Evolutionary conservation across 2,797 vertebrate genomes (phyloP), one percentile per base, ranked within the genome.

Genomic region (Myoxocephalus aenaeus): DNA sequence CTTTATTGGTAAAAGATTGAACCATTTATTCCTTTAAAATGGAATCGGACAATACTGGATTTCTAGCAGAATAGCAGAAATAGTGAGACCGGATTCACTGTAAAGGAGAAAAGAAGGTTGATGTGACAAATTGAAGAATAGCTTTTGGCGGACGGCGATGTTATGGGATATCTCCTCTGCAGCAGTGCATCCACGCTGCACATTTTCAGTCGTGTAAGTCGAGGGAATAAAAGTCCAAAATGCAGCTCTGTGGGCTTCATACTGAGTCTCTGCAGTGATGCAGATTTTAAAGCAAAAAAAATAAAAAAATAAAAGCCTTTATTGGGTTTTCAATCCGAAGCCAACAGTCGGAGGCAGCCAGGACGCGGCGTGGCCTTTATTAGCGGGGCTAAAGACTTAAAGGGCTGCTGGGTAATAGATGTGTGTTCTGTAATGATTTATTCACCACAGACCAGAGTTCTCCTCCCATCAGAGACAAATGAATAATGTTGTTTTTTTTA

Each of bases 101-200:
- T 51, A 25, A 63, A 71, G 71, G 71, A 62, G 8, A 51, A 51
- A 51, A n/a, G 6, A 7, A 10, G 69, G 70, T 29, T 42, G 36
- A 81, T 89, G 86, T 83, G 79, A 80, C 82, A 87, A 72, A 54
- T 14, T 70, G 65, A 80, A 56, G 56, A 89, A 74, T 46, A 25
- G 66, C 79, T 58, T 56, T 40, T 58, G 58, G 73, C 66, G 79
- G 67, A 73, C 68, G 56, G 50, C 75, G 65, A 86, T 50, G 78
- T 74, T 68, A 27, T 61, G 69, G 75, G 65, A 44, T 61, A 69
- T 72, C 12, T 82, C 53, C 72, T 67, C 58, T 65, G 73, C 72
- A 64, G 67, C 36, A 14, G 6, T 11, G 61, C 56, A 25, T 61
- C 73, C 62, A 77, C 68, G 17, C 36, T 36, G 71, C 67, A 70